Evolutionary conservation across 2,888 invertebrate species (phyloP), one percentile per base, ranked within the genome.

Genomic region (Cremastobaeus sp.): DNA sequence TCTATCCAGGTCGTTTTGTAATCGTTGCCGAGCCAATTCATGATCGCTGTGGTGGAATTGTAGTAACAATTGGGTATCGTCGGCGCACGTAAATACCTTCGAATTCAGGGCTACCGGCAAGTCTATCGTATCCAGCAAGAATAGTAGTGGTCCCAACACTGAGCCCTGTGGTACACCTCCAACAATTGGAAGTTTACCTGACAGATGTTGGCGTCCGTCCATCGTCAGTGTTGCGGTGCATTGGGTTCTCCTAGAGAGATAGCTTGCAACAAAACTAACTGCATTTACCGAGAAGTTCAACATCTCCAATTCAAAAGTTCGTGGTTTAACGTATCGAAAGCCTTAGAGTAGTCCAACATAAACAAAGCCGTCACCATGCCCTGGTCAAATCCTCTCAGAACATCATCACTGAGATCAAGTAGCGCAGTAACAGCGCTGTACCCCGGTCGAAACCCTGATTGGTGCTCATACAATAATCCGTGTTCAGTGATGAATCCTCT

Each of bases 311-410:
- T 8, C 8, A 39, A n/a, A 8, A 17, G 39, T 8, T 39, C 3
- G n/a, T 39, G 39, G 18, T 4, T 2, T n/a, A 21, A 21, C 1
- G 52, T 52, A 25, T 52, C 52, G 25, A 52, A 52, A 2, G 37
- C 35, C 11, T 52, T 52, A 3, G 52, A 52, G 11, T 21, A 52
- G 18, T 52, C 52, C 9, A 37, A 14, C 21, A 52, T 3, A 9
- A 52, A 0, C 8, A 52, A n/a, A 1, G 48, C 48, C 1, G 48
- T 18, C 2, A 48, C 20, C 25, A 25, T 25, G 1, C 9, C 2
- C 5, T 21, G 15, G 15, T 52, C 48, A 34, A 34, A 52, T 21
- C 35, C 3, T 14, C 14, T 15, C 14, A 52, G n/a, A 2, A 52
- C 15, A 4, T n/a, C 18, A 25, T 52, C 25, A 1, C 35, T 35